Evolutionary conservation across 2,797 vertebrate genomes (phyloP), one percentile per base, ranked within the genome.

Genomic region (Fistularia tabacaria): DNA sequence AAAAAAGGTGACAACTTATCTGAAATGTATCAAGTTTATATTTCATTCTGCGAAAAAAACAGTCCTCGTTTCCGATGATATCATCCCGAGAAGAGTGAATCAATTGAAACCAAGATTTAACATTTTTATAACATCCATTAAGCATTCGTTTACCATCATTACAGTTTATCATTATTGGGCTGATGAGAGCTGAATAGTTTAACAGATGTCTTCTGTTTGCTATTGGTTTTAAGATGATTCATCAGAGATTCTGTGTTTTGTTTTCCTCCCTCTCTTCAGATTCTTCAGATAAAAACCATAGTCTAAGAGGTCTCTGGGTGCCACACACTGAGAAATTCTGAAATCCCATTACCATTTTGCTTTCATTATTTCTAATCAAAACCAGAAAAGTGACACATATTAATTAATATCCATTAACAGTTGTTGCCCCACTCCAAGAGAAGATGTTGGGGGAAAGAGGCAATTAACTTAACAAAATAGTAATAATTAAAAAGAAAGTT

Each of bases 391-490:
- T 85, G 88, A 90, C 90, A 91, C 78, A 72, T 89, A 91, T 90
- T 91, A 91, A 91, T 90, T 91, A 91, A 90, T 91, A 91, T 88
- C 87, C 83, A 90, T 90, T 91, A 89, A 75, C 78, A 71, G 73
- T 74, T 81, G 82, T 69, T 82, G 62, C 72, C 80, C 79, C 84
- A 75, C 84, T 85, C 72, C 54, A 62, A 51, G 77, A 78, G 77
- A 85, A 88, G 88, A 88, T 64, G 64, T 86, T 83, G 57, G 66
- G 81, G 77, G 74, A 6, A 81, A 54, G 64, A 63, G 64, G 90
- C 89, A 92, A 91, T 91, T 91, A 91, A 87, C 84, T 81, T 87
- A 89, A 88, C 84, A 89, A 90, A 92, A 92, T 88, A 90, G 88
- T 90, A 66, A 38, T 13, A 48, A 48, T 48, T 14, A 88, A 91